Conservation (phyloP, 2,888 invertebrate species). For the Stictocephala bisonia region DNA sequence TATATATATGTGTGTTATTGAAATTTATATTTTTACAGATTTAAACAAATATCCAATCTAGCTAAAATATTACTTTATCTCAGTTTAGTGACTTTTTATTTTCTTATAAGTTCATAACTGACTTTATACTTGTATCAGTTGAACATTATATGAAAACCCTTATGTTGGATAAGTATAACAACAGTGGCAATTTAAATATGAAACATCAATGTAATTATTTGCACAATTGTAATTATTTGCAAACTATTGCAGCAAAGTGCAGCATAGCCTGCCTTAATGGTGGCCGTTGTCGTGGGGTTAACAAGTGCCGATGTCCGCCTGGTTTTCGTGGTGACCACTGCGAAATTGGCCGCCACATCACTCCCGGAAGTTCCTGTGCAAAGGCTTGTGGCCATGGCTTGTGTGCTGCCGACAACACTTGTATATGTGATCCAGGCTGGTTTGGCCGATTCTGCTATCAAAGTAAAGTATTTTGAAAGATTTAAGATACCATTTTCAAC, state of each 20-base stretch:
- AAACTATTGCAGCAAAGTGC: slow-evolving; percentile 84
- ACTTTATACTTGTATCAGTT: no score
- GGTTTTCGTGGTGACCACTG: slow-evolving; percentile 91
- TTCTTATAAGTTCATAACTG: no score
- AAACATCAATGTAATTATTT: background rate
- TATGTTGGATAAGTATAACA: no score
- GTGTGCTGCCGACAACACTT: slow-evolving; percentile 74
- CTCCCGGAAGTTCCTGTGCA: slow-evolving; percentile 73
- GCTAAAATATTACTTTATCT: no score
- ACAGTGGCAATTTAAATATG: background rate
- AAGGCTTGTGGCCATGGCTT: slow-evolving; percentile 82
- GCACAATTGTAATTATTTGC: no score
- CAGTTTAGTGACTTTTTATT: no score
- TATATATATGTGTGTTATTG: no score
- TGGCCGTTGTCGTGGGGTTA: slow-evolving; percentile 89
- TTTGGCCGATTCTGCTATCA: slow-evolving; percentile 84
- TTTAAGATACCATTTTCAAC: no score
- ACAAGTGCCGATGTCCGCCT: slow-evolving; percentile 87
- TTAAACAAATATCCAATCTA: no score
- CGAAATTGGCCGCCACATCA: slow-evolving; percentile 79
- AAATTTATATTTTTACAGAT: no score
- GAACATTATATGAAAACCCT: no score
- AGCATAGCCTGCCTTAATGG: slow-evolving; percentile 92
- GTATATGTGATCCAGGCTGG: slow-evolving; percentile 87
- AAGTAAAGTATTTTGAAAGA: no score